Evolutionary conservation across 1,140 invertebrate genomes (phyloP).

Genomic region (Mactra quadrangularis): DNA sequence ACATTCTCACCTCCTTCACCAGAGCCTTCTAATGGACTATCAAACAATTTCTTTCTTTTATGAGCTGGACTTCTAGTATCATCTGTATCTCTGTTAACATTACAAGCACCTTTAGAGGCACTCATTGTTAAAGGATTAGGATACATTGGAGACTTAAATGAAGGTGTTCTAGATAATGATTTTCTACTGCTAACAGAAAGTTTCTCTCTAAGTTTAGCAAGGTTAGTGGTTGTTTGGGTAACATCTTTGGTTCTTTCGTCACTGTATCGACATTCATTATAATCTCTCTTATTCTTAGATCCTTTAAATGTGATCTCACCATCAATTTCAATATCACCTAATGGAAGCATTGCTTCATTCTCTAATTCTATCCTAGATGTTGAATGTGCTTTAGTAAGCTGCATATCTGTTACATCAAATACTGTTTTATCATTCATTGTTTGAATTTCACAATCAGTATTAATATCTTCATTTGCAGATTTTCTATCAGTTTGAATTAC

Average conservation of each 20-base stretch:
- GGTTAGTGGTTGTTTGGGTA: slow-evolving; percentile 17
- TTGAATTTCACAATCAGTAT: too few species aligned
- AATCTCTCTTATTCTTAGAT: slow-evolving; percentile 28
- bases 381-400: too few species aligned
- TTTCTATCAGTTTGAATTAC: too few species aligned
- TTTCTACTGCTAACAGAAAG: slow-evolving; percentile 20
- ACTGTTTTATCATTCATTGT: too few species aligned
- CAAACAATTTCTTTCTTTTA: slow-evolving; percentile 26
- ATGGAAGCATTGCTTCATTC: too few species aligned
- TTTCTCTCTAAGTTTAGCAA: slow-evolving; percentile 22
- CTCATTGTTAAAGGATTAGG: background rate
- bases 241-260: slow-evolving; percentile 9
- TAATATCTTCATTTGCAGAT: too few species aligned
- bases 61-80: slow-evolving; percentile 25
- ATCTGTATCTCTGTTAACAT: background rate
- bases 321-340: slow-evolving; percentile 9
- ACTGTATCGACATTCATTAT: background rate
- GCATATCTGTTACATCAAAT: too few species aligned
- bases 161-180: slow-evolving; percentile 29
- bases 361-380: too few species aligned
- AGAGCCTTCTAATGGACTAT: background rate
- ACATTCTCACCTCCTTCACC: background rate
- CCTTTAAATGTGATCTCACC: slow-evolving; percentile 21
- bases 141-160: slow-evolving; percentile 18
- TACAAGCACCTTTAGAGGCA: background rate